Percentiles rank a stretch among this genome's conserved stretches.
These are phyloP conservation scores for Brachionus manjavacas DNA, from an alignment of 1,140 invertebrate genomes.

Conservation along the genomic window DNA sequence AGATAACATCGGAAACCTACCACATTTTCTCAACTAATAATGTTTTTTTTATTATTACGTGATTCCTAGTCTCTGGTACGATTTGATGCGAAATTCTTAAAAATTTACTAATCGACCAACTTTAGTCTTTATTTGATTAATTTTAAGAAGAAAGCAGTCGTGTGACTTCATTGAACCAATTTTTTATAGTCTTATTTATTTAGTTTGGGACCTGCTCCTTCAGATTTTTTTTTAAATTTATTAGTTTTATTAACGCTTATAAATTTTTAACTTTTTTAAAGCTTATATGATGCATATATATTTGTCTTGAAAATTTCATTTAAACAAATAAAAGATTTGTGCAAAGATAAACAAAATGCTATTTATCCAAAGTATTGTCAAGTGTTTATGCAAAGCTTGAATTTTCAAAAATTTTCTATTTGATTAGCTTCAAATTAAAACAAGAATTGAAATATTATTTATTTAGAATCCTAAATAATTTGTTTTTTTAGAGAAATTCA, in stretches of 20 bases:
- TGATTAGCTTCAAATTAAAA: background rate
- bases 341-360: no score
- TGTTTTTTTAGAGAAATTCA: background rate
- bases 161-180: no score
- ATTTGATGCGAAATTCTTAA: no score
- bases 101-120: no score
- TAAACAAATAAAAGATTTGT: background rate
- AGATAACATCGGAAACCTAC: background rate
- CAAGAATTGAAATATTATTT: background rate
- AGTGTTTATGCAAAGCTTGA: background rate
- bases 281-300: background rate
- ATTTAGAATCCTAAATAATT: background rate
- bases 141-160: no score
- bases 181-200: no score
- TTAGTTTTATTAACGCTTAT: background rate
- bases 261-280: background rate
- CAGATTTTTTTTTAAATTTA: no score
- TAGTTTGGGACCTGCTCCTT: no score
- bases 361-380: no score
- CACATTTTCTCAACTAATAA: background rate
- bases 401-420: background rate
- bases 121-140: no score
- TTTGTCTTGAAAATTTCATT: background rate
- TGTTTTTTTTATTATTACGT: background rate
- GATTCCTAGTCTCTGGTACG: no score